These are phyloP conservation scores for Nannoperca obscura DNA, from an alignment of 2,797 vertebrate genomes.

Conservation along the genomic window DNA sequence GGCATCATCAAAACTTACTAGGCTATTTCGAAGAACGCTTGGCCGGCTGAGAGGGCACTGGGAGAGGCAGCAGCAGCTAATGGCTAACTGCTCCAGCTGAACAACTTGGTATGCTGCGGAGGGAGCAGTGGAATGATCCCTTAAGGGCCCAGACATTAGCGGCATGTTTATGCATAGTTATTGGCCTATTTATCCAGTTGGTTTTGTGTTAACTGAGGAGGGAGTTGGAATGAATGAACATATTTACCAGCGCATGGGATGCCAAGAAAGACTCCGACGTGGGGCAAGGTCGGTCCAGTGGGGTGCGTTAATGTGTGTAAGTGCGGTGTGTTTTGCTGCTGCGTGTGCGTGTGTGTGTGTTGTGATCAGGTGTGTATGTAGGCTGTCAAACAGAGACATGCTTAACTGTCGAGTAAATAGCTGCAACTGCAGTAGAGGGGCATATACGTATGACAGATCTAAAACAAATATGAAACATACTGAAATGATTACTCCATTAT, in stretches of 20 bases:
- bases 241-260: conserved; percentile 42
- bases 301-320: background rate
- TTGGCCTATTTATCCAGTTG: conserved; percentile 78
- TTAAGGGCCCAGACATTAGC: conserved; percentile 76
- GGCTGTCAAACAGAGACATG: background rate
- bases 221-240: conserved; percentile 58
- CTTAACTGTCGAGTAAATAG: background rate
- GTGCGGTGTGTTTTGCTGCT: background rate
- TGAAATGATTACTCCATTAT: background rate
- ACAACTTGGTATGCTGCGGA: conserved; percentile 67
- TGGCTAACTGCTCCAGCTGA: conserved; percentile 55
- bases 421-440: background rate
- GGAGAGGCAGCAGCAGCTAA: conserved; percentile 48
- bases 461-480: background rate
- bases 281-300: background rate
- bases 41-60: conserved; percentile 27
- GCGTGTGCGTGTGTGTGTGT: background rate
- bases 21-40: conserved; percentile 30
- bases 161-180: conserved; percentile 79
- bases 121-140: conserved; percentile 64
- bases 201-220: conserved; percentile 74
- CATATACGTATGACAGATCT: background rate
- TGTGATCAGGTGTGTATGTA: background rate
- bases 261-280: conserved; percentile 21
- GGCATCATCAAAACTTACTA: conserved; percentile 50